Percentiles rank a stretch among this genome's conserved stretches.
phyloP scores from a whole-genome alignment of 2,113 vertebrate species.

The Colossoma macropomum region DNA sequence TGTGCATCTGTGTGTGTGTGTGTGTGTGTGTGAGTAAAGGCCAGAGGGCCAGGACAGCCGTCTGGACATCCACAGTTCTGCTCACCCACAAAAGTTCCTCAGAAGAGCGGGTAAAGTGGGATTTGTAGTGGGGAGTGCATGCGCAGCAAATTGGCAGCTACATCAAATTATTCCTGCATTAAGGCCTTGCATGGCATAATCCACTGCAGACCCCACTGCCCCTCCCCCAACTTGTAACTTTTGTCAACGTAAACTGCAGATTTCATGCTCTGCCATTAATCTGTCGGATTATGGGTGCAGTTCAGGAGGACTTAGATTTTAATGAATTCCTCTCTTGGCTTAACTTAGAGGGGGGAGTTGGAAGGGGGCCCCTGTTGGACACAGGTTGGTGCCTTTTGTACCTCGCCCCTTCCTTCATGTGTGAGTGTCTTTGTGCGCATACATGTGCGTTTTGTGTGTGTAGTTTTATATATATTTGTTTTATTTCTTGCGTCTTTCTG shows the following conservation, averaged over 20 bases:
- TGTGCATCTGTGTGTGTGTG: background rate
- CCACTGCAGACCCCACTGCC: constrained; percentile 72
- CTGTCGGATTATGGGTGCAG: constrained; percentile 82
- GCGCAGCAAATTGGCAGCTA: constrained; percentile 82
- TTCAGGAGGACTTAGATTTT: constrained; percentile 73
- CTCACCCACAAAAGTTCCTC: constrained; percentile 50
- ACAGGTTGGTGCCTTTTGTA: constrained; percentile 51
- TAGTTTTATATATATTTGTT: background rate
- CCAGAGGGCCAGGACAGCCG: constrained; percentile 1
- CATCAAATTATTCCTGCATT: constrained; percentile 83
- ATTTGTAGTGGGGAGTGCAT: constrained; percentile 70
- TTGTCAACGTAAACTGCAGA: constrained; percentile 80
- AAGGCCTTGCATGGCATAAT: constrained; percentile 76
- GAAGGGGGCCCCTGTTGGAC: constrained; percentile 45
- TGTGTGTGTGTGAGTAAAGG: constrained; percentile 28
- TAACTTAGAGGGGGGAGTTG: constrained; percentile 58
- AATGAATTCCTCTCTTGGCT: constrained; percentile 68
- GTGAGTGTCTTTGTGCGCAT: background rate
- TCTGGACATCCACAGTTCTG: constrained; percentile 18
- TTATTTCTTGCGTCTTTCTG: background rate
- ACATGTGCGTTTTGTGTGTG: background rate
- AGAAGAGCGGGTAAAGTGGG: constrained; percentile 59
- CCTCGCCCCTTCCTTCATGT: constrained; percentile 2
- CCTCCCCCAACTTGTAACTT: constrained; percentile 82
- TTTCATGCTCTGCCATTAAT: constrained; percentile 85